Evolutionary conservation across 2,113 vertebrate species (phyloP), one percentile per base, ranked within the genome.

Genomic region (Mola mola): DNA sequence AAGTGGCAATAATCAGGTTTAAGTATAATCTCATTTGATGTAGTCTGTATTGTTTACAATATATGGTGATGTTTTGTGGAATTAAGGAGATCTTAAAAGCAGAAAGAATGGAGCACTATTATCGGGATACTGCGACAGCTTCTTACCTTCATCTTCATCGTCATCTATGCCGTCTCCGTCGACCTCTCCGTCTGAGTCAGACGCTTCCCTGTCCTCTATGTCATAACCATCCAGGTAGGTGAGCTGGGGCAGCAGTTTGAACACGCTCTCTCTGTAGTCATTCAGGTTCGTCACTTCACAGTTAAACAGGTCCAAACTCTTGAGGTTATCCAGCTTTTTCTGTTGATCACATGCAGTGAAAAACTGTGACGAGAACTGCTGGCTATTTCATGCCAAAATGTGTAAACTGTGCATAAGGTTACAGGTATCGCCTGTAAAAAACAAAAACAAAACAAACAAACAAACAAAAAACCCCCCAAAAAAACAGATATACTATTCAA

Each of bases 261-360:
- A 97, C 55, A 97, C 93, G 2, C 94, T 95, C 82, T 96, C 95
- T 87, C 94, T 92, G 84, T 97, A 97, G 85, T 96, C 94, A 1
- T 94, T 94, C 51, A 95, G 86, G 81, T 94, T 94, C 64, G 95
- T 97, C 64, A 97, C 95, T 90, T 97, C 95, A 91, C 95, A 97
- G 91, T 96, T 96, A 85, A 96, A 97, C 68, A 97, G 89, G 82
- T 97, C 95, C 82, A 97, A 90, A 87, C 94, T 96, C 90, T 95
- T 96, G 84, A 97, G 88, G 83, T 92, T 92, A 40, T 93, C 93
- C 81, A 96, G 90, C 79, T 96, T 96, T 96, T 96, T 96, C 95
- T 96, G 87, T 71, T 3, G 48, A 60, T 34, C 13, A 47, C 42
- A 55, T 7, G 11, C 36, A 42, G 25, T 2, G 1, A 34, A 20